Conservation (phyloP, 2,888 invertebrate genomes). For the Isotomurus palustris region DNA sequence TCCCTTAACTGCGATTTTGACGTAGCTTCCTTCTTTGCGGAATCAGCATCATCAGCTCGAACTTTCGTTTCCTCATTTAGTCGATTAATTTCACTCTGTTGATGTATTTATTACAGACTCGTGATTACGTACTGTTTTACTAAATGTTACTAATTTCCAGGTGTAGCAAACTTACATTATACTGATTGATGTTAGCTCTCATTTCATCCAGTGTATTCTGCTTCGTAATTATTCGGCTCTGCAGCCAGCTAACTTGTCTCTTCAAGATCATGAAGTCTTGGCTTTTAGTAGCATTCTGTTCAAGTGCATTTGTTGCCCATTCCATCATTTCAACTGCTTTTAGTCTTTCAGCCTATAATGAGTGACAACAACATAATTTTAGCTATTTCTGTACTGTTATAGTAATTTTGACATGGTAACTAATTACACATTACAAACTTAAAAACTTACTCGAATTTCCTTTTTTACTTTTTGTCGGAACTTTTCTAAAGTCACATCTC, state of each 20-base stretch:
- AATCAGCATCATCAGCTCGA: conserved; percentile 24
- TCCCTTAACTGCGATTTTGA: conserved; percentile 8
- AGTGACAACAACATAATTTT: too few species aligned
- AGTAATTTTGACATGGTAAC: too few species aligned
- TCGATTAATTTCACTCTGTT: too few species aligned
- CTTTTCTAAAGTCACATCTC: conserved; percentile 23
- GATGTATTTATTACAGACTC: too few species aligned
- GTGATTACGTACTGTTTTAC: too few species aligned
- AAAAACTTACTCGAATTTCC: conserved; percentile 21
- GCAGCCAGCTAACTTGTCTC: conserved; percentile 24
- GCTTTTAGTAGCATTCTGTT: conserved; percentile 2
- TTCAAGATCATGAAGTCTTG: conserved; percentile 17
- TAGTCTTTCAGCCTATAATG: too few species aligned
- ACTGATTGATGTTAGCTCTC: conserved; percentile 14
- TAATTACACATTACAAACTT: too few species aligned
- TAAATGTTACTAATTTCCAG: too few species aligned
- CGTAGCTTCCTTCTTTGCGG: conserved; percentile 25
- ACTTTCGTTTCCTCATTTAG: conserved; percentile 23
- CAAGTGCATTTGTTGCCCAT: conserved; percentile 9
- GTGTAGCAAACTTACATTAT: conserved; percentile 17
- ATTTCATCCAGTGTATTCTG: conserved; percentile 32
- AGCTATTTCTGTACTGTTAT: too few species aligned
- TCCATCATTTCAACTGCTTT: conserved; percentile 10
- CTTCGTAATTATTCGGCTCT: conserved; percentile 16
- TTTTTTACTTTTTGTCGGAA: conserved; percentile 10